These are phyloP conservation scores for Tupiocoris notatus DNA, from an alignment of 2,888 invertebrate genomes.

Conservation along the genomic window DNA sequence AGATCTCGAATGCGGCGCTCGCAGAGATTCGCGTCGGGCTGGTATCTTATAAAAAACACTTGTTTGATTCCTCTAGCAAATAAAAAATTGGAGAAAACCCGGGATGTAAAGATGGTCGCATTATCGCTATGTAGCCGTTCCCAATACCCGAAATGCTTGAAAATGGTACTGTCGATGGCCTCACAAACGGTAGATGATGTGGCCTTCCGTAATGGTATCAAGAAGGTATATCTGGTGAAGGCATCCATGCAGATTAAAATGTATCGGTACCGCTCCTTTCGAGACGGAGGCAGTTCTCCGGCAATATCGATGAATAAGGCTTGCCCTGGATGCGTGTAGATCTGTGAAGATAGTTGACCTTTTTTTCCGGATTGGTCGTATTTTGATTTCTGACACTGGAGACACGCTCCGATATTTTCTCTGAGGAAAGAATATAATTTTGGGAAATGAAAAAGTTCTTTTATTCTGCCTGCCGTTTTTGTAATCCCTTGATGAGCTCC, in stretches of 20 bases:
- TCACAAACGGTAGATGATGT: background rate
- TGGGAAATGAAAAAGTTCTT: constrained; percentile 10
- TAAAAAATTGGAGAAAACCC: background rate
- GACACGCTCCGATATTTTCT: background rate
- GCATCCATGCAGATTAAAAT: constrained; percentile 10
- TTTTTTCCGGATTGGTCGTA: too few species aligned
- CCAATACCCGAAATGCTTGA: constrained; percentile 13
- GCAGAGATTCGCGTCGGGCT: background rate
- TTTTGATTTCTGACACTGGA: too few species aligned
- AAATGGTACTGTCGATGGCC: too few species aligned
- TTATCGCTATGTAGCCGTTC: background rate
- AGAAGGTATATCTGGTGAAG: constrained; percentile 7
- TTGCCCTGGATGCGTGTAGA: constrained; percentile 8
- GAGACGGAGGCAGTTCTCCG: background rate
- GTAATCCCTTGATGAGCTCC: background rate
- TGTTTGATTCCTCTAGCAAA: constrained; percentile 7
- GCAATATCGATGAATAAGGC: too few species aligned
- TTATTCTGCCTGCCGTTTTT: background rate
- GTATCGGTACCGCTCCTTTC: background rate
- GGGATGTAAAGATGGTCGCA: background rate
- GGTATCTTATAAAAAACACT: background rate
- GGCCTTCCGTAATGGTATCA: constrained; percentile 18
- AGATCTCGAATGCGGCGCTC: background rate
- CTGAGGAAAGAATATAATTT: constrained; percentile 16
- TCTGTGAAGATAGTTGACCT: constrained; percentile 7